Evolutionary conservation across 1,140 invertebrate genomes (phyloP).

Genomic region (Branchinecta lindahli): DNA sequence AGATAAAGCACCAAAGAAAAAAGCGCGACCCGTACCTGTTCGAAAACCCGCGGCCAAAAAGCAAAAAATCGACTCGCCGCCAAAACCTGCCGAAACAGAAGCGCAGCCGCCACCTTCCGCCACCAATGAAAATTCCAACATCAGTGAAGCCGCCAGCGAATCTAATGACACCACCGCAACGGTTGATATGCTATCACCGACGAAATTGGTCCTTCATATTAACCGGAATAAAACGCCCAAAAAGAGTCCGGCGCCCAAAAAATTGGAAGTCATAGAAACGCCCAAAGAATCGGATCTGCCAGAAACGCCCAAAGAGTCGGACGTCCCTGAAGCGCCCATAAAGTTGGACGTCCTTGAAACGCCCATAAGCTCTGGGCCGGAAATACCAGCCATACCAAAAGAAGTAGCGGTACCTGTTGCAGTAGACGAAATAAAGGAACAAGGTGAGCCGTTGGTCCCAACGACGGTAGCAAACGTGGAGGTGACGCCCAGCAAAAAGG

Average conservation of each 20-base stretch:
- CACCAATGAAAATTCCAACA: slow-evolving; percentile 3
- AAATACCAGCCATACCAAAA: background rate
- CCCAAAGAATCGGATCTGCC: too few relatives aligned
- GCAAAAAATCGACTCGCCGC: background rate
- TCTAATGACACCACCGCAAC: slow-evolving; percentile 5
- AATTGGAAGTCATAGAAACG: too few relatives aligned
- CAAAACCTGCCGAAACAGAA: background rate
- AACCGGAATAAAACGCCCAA: background rate
- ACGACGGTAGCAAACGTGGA: background rate
- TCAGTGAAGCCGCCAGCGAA: background rate
- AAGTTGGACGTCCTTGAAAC: too few relatives aligned
- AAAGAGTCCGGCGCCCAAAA: background rate
- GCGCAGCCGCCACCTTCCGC: background rate
- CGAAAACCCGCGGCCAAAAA: background rate
- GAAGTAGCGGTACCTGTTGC: background rate
- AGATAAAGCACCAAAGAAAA: background rate
- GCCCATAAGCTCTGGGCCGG: background rate
- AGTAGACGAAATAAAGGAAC: background rate
- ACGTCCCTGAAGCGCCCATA: too few relatives aligned
- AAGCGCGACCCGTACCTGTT: background rate
- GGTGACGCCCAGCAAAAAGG: background rate
- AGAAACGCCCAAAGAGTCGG: too few relatives aligned
- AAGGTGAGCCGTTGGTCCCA: background rate
- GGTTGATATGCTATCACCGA: background rate
- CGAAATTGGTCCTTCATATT: background rate